Conservation (phyloP, 1,140 invertebrate species). For the Gonatopus flavifemur region DNA sequence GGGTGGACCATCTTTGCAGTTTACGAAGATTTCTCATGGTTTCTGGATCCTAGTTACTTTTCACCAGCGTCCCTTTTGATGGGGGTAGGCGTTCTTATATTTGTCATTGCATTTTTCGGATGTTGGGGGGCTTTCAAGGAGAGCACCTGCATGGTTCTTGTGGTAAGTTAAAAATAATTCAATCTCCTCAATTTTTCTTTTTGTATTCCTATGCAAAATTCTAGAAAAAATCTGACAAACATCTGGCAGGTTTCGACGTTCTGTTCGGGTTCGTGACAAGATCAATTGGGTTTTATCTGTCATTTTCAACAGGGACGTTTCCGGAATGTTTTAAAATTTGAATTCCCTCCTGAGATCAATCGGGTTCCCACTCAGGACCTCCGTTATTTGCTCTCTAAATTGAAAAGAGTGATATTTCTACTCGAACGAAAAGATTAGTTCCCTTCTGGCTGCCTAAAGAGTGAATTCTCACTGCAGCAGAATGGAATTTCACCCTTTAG, state of each 20-base stretch:
- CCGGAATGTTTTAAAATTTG: no score
- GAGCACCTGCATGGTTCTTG: slow-evolving; percentile 79
- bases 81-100: slow-evolving; percentile 74
- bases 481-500: no score
- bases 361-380: no score
- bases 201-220: neutral
- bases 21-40: slow-evolving; percentile 72
- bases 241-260: no score
- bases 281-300: neutral
- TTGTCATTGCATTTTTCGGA: slow-evolving; percentile 78
- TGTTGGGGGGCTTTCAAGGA: slow-evolving; percentile 81
- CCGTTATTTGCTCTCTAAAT: no score
- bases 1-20: slow-evolving; percentile 75
- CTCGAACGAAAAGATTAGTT: no score
- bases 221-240: neutral
- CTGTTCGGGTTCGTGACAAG: neutral
- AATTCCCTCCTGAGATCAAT: no score
- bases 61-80: slow-evolving; percentile 75
- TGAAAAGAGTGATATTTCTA: no score
- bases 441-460: no score
- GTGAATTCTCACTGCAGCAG: no score
- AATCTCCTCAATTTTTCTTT: neutral
- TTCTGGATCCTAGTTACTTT: slow-evolving; percentile 69
- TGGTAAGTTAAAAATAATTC: slow-evolving; percentile 18
- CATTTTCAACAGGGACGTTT: no score